Evolutionary conservation across 2,888 invertebrate species (phyloP).

Genomic region (Habroteleia sp.): DNA sequence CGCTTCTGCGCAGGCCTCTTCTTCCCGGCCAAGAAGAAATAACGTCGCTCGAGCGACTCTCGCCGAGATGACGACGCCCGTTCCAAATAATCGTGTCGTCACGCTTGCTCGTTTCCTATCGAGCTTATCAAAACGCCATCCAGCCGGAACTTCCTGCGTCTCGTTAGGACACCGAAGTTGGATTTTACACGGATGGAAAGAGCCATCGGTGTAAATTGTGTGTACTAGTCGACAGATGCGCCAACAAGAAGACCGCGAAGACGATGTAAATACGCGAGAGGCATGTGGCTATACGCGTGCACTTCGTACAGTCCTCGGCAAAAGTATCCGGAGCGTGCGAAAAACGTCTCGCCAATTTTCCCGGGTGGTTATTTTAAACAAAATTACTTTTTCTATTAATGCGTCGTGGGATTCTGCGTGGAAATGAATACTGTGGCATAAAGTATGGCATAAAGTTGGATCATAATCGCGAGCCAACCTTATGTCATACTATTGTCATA

Average conservation of each 20-base stretch:
- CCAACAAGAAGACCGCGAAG: slow-evolving; percentile 40
- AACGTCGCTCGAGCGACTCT: slow-evolving; percentile 6
- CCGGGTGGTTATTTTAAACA: too few relatives aligned
- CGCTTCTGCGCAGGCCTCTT: slow-evolving; percentile 22
- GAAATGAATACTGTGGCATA: too few relatives aligned
- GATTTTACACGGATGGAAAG: slow-evolving; percentile 57
- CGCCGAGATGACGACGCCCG: slow-evolving; percentile 19
- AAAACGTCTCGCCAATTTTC: too few relatives aligned
- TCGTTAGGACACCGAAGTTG: slow-evolving; percentile 45
- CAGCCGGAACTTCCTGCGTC: slow-evolving; percentile 58
- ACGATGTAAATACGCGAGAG: slow-evolving; percentile 65
- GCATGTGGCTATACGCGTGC: slow-evolving; percentile 48
- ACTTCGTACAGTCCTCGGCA: slow-evolving; percentile 27
- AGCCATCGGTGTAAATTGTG: slow-evolving; percentile 64
- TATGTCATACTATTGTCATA: too few relatives aligned
- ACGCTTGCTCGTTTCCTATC: slow-evolving; percentile 40
- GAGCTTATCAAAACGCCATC: slow-evolving; percentile 58
- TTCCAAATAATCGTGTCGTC: slow-evolving; percentile 43
- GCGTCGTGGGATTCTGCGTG: too few relatives aligned
- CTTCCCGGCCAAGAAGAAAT: slow-evolving; percentile 2
- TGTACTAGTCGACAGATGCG: slow-evolving; percentile 59
- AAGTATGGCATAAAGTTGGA: too few relatives aligned
- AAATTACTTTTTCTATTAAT: too few relatives aligned
- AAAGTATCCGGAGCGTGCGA: slow-evolving; percentile 20
- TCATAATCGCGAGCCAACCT: too few relatives aligned